phyloP scores from a whole-genome alignment of 2,888 invertebrate genomes.

The Dynastes hyllus region DNA sequence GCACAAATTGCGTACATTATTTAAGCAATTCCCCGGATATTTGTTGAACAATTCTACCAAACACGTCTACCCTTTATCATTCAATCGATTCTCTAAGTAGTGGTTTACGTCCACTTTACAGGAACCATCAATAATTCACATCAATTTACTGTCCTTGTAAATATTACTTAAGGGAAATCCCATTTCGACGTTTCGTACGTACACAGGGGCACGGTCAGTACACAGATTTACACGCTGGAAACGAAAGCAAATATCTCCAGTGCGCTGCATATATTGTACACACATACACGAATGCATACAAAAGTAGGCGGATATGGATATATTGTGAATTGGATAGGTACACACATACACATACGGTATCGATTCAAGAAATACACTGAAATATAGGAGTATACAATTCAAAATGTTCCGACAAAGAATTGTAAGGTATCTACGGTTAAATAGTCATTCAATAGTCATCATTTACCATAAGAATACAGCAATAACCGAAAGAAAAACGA shows the following conservation, averaged over 20 bases:
- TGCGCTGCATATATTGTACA: background rate
- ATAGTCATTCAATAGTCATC: too few relatives aligned
- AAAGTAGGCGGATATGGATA: background rate
- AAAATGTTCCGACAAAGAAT: background rate
- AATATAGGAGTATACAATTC: background rate
- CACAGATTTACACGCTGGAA: slow-evolving; percentile 13
- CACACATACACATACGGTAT: background rate
- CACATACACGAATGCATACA: background rate
- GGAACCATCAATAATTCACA: slow-evolving; percentile 41
- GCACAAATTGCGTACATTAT: slow-evolving; percentile 44
- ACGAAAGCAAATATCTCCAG: background rate
- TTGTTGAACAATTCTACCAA: slow-evolving; percentile 42
- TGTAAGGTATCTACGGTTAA: too few relatives aligned
- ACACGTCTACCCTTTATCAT: slow-evolving; percentile 43
- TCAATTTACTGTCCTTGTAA: slow-evolving; percentile 45
- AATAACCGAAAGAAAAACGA: too few relatives aligned
- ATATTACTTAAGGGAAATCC: slow-evolving; percentile 44
- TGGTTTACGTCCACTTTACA: slow-evolving; percentile 41
- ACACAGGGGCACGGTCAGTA: slow-evolving; percentile 18
- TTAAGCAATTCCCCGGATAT: slow-evolving; percentile 41
- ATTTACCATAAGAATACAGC: too few relatives aligned
- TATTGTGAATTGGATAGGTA: slow-evolving; percentile 1
- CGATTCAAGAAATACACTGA: background rate
- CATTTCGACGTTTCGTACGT: slow-evolving; percentile 22
- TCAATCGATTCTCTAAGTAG: slow-evolving; percentile 46